Evolutionary conservation across 2,888 invertebrate species (phyloP), one percentile per base, ranked within the genome.

Genomic region (Torymus tubicola): DNA sequence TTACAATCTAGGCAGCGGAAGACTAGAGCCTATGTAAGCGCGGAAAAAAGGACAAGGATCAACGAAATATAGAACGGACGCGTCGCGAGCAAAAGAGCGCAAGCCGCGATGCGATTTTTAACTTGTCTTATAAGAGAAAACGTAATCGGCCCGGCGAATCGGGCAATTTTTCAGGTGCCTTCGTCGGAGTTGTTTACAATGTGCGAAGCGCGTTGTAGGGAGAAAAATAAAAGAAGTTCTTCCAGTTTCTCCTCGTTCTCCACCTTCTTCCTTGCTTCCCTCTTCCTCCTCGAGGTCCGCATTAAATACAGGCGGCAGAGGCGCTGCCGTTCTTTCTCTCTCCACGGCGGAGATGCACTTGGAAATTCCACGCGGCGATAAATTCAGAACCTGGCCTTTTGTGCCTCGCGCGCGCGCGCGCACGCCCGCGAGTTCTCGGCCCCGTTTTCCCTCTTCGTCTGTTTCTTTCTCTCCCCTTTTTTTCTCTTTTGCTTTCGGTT

Each of bases 161-260:
- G 81, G 81, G 86, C 85, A 86, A 86, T 86, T 85, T 86, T 86
- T 86, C 84, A 86, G 82, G 69, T 79, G 78, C 78, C 75, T 65
- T 57, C 81, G 78, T 72, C 58, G 71, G 64, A 75, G 77, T 71
- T 78, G 72, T 67, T 78, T 81, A 78, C 75, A 78, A 78, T 18
- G 78, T 73, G 80, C 73, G 77, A 82, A 73, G n/a, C 16, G 65
- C 70, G 75, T 60, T 12, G 53, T 0, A 21, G 21, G 42, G 58
- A 21, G 63, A 67, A 78, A 68, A 78, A 78, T 67, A 78, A 73
- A 61, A 73, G n/a, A 70, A 12, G 53, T 57, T 24, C 67, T 31
- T 52, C 21, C 52, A 57, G 42, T 58, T 57, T 16, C 57, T 16
- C 57, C n/a, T n/a, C 31, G 42, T 8, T n/a, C 31, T 42, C 13